A percentile compares a stretch with the other conserved stretches of the same genome.
phyloP scores from a whole-genome alignment of 2,888 invertebrate species.

The Blastobasis adustella region DNA sequence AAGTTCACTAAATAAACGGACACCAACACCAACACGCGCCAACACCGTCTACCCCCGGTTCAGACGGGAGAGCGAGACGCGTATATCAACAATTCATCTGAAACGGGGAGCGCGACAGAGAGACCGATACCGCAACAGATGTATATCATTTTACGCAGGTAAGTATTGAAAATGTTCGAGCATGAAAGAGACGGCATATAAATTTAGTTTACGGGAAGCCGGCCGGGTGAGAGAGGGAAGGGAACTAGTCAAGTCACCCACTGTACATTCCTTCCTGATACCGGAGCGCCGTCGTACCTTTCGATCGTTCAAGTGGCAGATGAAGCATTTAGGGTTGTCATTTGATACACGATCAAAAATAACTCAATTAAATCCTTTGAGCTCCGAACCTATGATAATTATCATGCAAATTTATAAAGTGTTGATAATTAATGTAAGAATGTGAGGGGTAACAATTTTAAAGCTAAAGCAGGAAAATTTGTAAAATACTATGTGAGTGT shows the following conservation, averaged over 20 bases:
- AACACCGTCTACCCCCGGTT: conserved; percentile 71
- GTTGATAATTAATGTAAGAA: no score
- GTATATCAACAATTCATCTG: conserved; percentile 70
- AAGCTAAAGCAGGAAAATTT: no score
- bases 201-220: conserved; percentile 67
- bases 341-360: neutral
- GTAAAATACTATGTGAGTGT: no score
- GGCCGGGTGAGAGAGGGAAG: conserved; percentile 62
- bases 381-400: no score
- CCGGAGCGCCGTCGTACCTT: conserved; percentile 71
- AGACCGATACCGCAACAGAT: conserved; percentile 63
- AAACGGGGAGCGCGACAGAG: conserved; percentile 42
- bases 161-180: conserved; percentile 72
- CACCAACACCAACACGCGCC: conserved; percentile 67
- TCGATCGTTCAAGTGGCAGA: conserved; percentile 76
- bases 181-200: conserved; percentile 57
- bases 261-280: conserved; percentile 75
- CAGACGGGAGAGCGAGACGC: conserved; percentile 61
- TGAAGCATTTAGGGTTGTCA: conserved; percentile 72
- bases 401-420: no score
- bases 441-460: no score
- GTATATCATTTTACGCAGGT: conserved; percentile 74
- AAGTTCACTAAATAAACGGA: conserved; percentile 75
- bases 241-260: conserved; percentile 71
- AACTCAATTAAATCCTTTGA: no score